A percentile compares a stretch with the other conserved stretches of the same genome.
Conservation (phyloP, 2,113 vertebrate species). For the Nibea albiflora region DNA sequence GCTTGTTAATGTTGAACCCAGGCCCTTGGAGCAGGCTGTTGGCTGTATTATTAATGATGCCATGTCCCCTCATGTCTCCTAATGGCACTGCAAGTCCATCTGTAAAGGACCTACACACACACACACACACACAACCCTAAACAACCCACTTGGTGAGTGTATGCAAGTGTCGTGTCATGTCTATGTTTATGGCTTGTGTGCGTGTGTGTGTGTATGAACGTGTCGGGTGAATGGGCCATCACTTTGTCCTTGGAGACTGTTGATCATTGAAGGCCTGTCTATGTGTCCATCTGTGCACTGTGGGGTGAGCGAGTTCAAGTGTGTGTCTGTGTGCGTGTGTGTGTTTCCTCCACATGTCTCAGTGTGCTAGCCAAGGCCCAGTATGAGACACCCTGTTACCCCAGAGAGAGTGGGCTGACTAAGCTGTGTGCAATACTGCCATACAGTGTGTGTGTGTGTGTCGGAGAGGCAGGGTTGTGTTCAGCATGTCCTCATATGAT, state of each 20-base stretch:
- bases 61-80: constrained; percentile 60
- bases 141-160: constrained; percentile 16
- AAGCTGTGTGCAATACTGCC: constrained; percentile 35
- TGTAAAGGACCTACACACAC: constrained; percentile 39
- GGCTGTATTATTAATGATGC: constrained; percentile 66
- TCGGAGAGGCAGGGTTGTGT: background rate
- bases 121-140: constrained; percentile 31
- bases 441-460: constrained; percentile 18
- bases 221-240: constrained; percentile 32
- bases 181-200: background rate
- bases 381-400: constrained; percentile 60
- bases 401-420: constrained; percentile 62
- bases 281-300: constrained; percentile 65
- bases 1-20: constrained; percentile 74
- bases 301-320: constrained; percentile 42
- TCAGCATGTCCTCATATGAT: constrained; percentile 1
- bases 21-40: constrained; percentile 53
- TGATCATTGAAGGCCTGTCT: constrained; percentile 53
- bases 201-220: background rate
- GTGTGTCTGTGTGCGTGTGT: constrained; percentile 37
- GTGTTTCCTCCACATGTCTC: constrained; percentile 39
- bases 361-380: constrained; percentile 47
- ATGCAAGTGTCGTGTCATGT: background rate
- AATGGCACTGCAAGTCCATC: constrained; percentile 58
- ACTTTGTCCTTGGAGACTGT: constrained; percentile 52